phyloP scores from a whole-genome alignment of 2,888 invertebrate species.

The Villa cingulata region DNA sequence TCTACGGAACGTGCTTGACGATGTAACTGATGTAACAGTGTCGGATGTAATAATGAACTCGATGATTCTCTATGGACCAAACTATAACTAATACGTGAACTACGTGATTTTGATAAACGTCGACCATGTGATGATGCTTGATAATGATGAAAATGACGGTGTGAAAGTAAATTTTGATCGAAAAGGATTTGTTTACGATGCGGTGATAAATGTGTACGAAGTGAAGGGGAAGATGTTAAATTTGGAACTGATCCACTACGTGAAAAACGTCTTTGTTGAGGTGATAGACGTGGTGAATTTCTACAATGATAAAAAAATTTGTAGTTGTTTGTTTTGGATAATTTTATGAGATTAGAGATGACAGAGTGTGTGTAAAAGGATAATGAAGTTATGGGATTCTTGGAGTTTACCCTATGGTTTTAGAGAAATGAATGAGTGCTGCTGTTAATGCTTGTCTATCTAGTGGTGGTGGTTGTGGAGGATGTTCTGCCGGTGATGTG shows the following conservation, averaged over 20 bases:
- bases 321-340: not conserved
- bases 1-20: conserved; percentile 75
- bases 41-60: conserved; percentile 42
- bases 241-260: conserved; percentile 49
- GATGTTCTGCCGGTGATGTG: conserved; percentile 40
- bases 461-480: conserved; percentile 36
- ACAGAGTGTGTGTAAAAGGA: not conserved
- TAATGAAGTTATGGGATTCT: not conserved
- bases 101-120: conserved; percentile 21
- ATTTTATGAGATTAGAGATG: too few species aligned
- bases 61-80: conserved; percentile 33
- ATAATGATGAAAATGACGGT: conserved; percentile 24
- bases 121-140: conserved; percentile 31
- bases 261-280: conserved; percentile 29
- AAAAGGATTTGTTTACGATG: conserved; percentile 23
- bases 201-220: conserved; percentile 22
- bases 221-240: conserved; percentile 24
- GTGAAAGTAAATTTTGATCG: conserved; percentile 34
- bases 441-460: conserved; percentile 38
- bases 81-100: conserved; percentile 29
- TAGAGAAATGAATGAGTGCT: conserved; percentile 38
- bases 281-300: conserved; percentile 30
- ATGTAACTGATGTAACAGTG: conserved; percentile 43
- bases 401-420: conserved; percentile 23
- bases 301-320: conserved; percentile 15